Conservation (phyloP, 1,140 invertebrate species). For the Acromyrmex echinatior region DNA sequence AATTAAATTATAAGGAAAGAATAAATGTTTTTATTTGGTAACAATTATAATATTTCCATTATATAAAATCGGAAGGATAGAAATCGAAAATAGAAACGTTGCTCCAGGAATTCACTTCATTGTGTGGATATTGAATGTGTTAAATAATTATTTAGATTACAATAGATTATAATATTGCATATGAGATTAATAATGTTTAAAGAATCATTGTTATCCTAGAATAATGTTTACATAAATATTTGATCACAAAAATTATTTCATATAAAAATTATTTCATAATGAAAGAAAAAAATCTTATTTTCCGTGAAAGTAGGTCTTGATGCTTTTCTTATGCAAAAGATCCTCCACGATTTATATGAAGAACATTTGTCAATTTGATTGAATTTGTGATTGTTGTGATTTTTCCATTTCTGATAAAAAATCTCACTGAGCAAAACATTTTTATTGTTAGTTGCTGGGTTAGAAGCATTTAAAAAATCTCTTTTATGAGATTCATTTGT, state of each 20-base stretch:
- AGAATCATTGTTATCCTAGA: neutral
- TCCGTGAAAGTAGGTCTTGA: no score
- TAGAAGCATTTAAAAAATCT: no score
- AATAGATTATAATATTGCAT: neutral
- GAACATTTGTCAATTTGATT: no score
- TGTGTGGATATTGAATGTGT: neutral
- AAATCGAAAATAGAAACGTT: neutral
- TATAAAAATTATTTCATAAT: neutral
- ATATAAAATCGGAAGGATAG: neutral
- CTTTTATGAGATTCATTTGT: no score
- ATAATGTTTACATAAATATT: conserved; percentile 1
- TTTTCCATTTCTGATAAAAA: no score
- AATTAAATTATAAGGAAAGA: neutral
- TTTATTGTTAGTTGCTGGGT: no score
- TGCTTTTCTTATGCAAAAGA: no score
- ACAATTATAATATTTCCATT: neutral
- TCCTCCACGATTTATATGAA: no score
- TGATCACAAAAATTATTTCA: neutral
- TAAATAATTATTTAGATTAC: no score
- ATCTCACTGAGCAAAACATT: no score
- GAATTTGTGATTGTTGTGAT: no score
- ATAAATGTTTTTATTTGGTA: neutral
- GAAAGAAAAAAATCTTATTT: no score
- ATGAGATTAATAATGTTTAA: neutral
- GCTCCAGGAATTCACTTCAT: neutral